These are phyloP conservation scores for Microtus montanus DNA, from an alignment of 2,113 vertebrate genomes.

Conservation along the genomic window DNA sequence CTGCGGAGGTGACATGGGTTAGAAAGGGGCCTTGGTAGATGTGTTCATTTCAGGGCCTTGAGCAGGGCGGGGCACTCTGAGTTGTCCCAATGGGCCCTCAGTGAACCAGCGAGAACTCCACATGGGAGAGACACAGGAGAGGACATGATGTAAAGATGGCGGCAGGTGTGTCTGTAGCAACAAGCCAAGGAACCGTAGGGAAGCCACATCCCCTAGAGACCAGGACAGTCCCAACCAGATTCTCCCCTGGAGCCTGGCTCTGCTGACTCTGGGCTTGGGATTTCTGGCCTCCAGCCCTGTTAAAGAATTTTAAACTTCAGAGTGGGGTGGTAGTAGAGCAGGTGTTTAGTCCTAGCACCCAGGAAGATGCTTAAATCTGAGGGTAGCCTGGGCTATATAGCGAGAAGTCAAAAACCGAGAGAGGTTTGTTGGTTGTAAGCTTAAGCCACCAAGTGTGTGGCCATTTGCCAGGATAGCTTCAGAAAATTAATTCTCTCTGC, in stretches of 20 bases:
- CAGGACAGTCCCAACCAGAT: neutral
- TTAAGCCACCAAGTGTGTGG: neutral
- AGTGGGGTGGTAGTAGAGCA: neutral
- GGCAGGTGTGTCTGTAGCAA: neutral
- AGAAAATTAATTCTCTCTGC: neutral
- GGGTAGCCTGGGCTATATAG: neutral
- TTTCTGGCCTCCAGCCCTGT: neutral
- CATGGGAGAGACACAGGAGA: neutral
- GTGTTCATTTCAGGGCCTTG: constrained; percentile 2
- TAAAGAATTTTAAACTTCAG: neutral
- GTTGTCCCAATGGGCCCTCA: neutral
- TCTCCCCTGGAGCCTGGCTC: neutral
- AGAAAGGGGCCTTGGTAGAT: neutral
- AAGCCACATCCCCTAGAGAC: neutral
- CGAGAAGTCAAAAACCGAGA: neutral
- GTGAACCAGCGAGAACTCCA: neutral
- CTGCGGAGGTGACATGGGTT: neutral
- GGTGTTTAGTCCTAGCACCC: neutral
- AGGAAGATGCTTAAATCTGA: neutral
- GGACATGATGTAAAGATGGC: neutral
- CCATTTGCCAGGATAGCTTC: neutral
- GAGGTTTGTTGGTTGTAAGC: neutral
- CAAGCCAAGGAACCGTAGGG: neutral
- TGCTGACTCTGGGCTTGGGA: neutral
- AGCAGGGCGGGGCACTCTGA: neutral